phyloP scores from a whole-genome alignment of 2,797 vertebrate genomes.

The Cyclopterus lumpus region DNA sequence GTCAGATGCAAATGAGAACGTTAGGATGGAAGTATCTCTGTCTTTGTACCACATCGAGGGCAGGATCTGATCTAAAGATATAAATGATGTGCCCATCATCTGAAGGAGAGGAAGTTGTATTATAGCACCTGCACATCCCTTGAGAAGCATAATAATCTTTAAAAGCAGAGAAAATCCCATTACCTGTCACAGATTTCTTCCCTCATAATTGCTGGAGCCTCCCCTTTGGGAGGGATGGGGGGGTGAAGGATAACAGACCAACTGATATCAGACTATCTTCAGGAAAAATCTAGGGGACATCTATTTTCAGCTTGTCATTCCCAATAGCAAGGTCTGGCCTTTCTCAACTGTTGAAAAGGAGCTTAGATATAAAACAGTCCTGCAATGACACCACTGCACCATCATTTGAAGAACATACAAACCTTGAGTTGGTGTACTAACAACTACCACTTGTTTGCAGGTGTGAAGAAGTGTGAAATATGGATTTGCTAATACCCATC shows the following conservation, averaged over 20 bases:
- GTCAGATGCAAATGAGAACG: conserved; percentile 56
- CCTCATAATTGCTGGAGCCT: conserved; percentile 80
- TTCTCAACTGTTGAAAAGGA: conserved; percentile 45
- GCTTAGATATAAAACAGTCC: conserved; percentile 28
- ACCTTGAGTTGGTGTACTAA: conserved; percentile 1
- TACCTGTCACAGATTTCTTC: conserved; percentile 79
- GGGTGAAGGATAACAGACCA: conserved; percentile 80
- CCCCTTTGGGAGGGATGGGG: conserved; percentile 67
- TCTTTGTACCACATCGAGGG: conserved; percentile 51
- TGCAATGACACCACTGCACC: conserved; percentile 18
- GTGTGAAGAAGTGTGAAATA: not conserved
- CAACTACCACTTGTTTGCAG: not conserved
- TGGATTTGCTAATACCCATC: not conserved
- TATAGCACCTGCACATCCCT: conserved; percentile 76
- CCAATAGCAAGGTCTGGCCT: conserved; percentile 49
- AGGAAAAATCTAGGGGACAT: conserved; percentile 72
- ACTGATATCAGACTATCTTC: conserved; percentile 69
- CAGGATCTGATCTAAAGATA: conserved; percentile 71
- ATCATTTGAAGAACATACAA: conserved; percentile 24
- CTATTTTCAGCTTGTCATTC: conserved; percentile 73
- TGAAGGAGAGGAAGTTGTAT: conserved; percentile 67
- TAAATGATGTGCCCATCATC: conserved; percentile 75
- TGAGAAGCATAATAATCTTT: conserved; percentile 82
- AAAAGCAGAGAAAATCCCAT: conserved; percentile 82
- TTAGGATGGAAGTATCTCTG: conserved; percentile 37